A percentile compares a stretch with the other conserved stretches of the same genome.
These are phyloP conservation scores for Heliothis peltigera DNA, from an alignment of 2,888 invertebrate species.

Conservation along the genomic window DNA sequence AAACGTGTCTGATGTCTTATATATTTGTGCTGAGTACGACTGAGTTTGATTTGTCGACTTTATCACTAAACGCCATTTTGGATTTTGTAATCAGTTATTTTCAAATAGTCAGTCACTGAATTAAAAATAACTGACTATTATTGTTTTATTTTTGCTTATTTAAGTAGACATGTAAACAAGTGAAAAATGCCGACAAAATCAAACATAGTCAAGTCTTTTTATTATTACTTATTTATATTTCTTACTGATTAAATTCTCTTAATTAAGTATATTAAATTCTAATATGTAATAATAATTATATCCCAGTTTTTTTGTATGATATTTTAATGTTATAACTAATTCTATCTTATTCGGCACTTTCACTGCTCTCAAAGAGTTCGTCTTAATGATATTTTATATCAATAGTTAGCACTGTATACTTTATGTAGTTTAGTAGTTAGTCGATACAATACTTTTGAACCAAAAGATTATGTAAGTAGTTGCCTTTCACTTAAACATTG, in stretches of 20 bases:
- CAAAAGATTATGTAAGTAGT: not conserved
- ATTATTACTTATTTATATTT: slow-evolving; percentile 36
- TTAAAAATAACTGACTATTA: no score
- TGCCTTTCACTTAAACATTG: no score
- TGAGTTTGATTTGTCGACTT: slow-evolving; percentile 36
- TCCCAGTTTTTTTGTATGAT: slow-evolving; percentile 57
- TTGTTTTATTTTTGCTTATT: not conserved
- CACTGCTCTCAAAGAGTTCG: slow-evolving; percentile 58
- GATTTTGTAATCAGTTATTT: not conserved
- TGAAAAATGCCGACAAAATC: slow-evolving; percentile 32
- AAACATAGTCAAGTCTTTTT: slow-evolving; percentile 37
- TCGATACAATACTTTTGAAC: not conserved
- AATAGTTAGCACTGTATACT: slow-evolving; percentile 34
- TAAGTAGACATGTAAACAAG: not conserved
- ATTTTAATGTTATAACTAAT: slow-evolving; percentile 47
- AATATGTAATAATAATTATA: slow-evolving; percentile 38
- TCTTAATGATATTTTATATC: slow-evolving; percentile 59
- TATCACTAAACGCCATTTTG: not conserved
- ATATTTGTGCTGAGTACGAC: slow-evolving; percentile 40
- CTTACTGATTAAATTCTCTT: slow-evolving; percentile 42
- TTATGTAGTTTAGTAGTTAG: not conserved
- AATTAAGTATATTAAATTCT: slow-evolving; percentile 23
- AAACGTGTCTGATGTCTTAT: slow-evolving; percentile 32
- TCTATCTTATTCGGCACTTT: slow-evolving; percentile 66
- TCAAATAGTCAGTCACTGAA: not conserved